Base-by-base conservation (phyloP, 2,888 invertebrate genomes). In the Mycalesis mineus region DNA sequence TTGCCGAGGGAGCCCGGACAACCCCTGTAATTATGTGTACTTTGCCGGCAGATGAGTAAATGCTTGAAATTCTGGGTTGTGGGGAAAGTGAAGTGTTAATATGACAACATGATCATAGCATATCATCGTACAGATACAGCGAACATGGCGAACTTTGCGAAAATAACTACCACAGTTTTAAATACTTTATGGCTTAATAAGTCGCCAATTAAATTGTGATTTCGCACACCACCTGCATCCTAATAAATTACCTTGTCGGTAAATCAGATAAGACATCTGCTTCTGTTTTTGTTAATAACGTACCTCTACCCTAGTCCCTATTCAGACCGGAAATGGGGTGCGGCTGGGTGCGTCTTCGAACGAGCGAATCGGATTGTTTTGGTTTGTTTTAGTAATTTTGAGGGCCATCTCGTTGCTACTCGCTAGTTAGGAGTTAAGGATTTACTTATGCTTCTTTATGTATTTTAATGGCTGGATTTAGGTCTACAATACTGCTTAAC, bases 81-180 rank as follows among this genome's bases (percentile, higher is more conserved):
- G 73, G 82, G 78, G 88, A 88, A 88, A 88, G 88, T 88, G 82
- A 85, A 83, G 84, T 84, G 84, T 80, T 85, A 87, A 85, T 84
- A 75, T 77, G 84, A 87, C 87, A 82, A 76, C 77, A 79, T 85
- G 86, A 87, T 86, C 78, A 85, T 80, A 84, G 82, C 78, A 75
- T 76, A 79, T 73, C 68, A 70, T 71, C 71, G 69, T 71, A 74
- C 75, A 73, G 70, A 72, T 73, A 67, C 69, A 22, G 71, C 69
- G 72, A 81, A 77, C 77, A 76, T 72, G 78, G 79, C 80, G 75
- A 66, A 70, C 74, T 77, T 68, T 64, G 72, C 70, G 75, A 80
- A 76, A 74, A 70, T 66, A 65, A 68, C 66, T 75, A 74, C 78
- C 74, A 74, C 70, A 70, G 59, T 67, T 68, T 73, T 74, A 68